A percentile compares a stretch with the other conserved stretches of the same genome.
phyloP scores from a whole-genome alignment of 2,113 vertebrate genomes.

The Saguinus midas region DNA sequence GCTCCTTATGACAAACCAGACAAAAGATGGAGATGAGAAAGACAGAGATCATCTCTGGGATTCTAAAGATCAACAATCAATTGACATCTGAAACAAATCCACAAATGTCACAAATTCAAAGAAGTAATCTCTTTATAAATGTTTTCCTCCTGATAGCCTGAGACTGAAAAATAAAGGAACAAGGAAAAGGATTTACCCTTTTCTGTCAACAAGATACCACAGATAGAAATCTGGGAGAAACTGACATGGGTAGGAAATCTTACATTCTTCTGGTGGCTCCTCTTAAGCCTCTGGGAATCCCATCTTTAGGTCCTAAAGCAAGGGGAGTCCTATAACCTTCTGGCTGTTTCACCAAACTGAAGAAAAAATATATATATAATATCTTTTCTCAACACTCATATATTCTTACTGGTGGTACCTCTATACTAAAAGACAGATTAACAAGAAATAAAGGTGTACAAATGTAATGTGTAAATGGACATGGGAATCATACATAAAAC shows the following conservation, averaged over 20 bases:
- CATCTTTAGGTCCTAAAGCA: neutral
- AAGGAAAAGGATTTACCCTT: neutral
- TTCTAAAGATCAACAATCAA: neutral
- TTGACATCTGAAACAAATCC: neutral
- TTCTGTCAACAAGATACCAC: neutral
- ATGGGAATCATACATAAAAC: neutral
- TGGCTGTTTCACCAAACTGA: neutral
- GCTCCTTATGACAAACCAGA: neutral
- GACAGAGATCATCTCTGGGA: neutral
- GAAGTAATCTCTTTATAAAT: neutral
- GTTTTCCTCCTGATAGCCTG: neutral
- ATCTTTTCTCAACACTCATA: neutral
- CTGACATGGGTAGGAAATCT: neutral
- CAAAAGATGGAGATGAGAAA: neutral
- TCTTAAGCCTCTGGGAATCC: neutral
- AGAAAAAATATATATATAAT: neutral
- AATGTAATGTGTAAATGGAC: neutral
- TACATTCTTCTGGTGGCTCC: neutral
- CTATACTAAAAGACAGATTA: neutral
- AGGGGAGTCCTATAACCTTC: neutral
- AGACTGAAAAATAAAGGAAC: neutral
- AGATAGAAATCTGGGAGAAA: neutral
- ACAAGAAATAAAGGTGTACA: neutral
- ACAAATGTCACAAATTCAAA: neutral
- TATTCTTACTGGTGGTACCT: neutral